Conservation (phyloP, 2,113 vertebrate genomes). For the Gulo gulo region DNA sequence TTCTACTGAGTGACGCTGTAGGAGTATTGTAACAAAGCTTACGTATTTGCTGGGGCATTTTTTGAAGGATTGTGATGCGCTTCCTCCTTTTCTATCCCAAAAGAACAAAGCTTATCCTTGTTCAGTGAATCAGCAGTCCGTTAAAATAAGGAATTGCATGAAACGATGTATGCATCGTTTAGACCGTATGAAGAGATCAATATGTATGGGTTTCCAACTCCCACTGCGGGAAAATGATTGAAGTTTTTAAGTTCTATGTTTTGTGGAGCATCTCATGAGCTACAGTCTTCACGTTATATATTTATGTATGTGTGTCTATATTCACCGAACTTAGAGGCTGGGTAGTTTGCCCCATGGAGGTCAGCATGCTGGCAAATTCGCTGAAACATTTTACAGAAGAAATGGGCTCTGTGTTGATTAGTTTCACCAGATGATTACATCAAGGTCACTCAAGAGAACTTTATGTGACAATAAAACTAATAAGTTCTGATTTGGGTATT, state of each 20-base stretch:
- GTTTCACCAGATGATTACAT: neutral
- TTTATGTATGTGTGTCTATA: neutral
- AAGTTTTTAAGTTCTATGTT: neutral
- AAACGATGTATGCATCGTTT: neutral
- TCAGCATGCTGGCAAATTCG: neutral
- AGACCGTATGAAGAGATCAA: neutral
- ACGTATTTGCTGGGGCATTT: neutral
- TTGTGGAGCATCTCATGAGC: neutral
- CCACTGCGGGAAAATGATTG: neutral
- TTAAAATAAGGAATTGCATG: neutral
- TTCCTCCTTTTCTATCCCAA: neutral
- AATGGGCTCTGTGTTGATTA: neutral
- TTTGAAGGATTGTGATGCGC: too few relatives aligned
- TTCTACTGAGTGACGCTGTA: fast-evolving
- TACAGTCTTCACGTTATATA: neutral
- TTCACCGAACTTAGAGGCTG: fast-evolving
- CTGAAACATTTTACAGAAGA: neutral
- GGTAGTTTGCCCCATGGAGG: fast-evolving
- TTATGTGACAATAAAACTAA: neutral
- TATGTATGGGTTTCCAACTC: neutral
- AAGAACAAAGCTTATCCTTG: neutral
- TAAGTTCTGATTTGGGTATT: neutral
- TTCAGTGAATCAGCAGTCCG: neutral
- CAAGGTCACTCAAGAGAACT: neutral
- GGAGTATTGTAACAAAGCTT: neutral